Conservation (phyloP, 1,140 invertebrate genomes). For the Temnothorax longispinosus region DNA sequence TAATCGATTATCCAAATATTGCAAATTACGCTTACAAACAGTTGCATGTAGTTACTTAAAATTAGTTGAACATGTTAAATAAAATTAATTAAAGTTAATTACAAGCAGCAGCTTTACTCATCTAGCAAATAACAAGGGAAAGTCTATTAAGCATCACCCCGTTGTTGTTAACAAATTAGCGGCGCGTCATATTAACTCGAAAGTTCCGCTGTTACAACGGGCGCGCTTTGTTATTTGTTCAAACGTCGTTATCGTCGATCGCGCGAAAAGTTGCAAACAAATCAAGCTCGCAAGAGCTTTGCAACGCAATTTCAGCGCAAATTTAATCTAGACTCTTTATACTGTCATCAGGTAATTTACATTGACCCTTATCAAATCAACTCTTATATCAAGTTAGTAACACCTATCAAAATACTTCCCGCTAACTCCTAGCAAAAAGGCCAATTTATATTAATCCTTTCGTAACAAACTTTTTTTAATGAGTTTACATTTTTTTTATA, state of each 20-base stretch:
- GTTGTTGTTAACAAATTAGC: conserved; percentile 62
- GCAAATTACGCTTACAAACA: conserved; percentile 38
- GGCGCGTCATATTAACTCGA: conserved; percentile 58
- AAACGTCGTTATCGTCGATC: conserved; percentile 50
- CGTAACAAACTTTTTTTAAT: not conserved
- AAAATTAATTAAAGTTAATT: conserved; percentile 64
- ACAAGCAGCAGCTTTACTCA: conserved; percentile 46
- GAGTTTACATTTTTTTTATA: not conserved
- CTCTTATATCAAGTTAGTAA: conserved; percentile 8
- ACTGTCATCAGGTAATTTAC: conserved; percentile 3
- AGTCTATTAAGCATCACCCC: conserved; percentile 50
- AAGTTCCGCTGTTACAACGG: conserved; percentile 35
- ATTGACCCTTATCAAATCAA: conserved; percentile 12
- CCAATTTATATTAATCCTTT: conserved; percentile 6
- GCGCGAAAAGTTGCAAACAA: conserved; percentile 57
- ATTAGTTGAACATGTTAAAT: conserved; percentile 54
- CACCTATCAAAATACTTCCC: not conserved
- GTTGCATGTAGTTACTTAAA: conserved; percentile 52
- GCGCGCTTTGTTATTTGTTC: conserved; percentile 52
- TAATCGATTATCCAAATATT: conserved; percentile 39
- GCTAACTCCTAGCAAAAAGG: not conserved
- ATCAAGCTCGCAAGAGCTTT: conserved; percentile 46
- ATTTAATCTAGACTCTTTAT: conserved; percentile 42
- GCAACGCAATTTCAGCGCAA: conserved; percentile 30
- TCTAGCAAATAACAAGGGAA: conserved; percentile 54